These are phyloP conservation scores for Paragorgia papillata DNA, from an alignment of 92 coral and sea anemone species.

Conservation along the genomic window DNA sequence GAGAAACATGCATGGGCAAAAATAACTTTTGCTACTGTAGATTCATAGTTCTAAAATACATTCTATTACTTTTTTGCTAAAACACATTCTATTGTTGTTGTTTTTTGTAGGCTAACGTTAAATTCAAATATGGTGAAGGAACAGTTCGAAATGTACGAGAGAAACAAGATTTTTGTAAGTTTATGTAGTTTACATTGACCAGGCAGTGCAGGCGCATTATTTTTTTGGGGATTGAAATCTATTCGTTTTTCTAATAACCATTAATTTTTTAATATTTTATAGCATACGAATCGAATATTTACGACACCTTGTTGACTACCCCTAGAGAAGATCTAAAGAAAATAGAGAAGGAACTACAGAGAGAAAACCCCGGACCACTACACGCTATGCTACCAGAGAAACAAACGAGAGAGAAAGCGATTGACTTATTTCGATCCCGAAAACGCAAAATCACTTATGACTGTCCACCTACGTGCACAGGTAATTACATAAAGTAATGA, in stretches of 20 bases:
- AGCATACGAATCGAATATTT: conserved; percentile 63
- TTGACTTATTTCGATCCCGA: conserved; percentile 28
- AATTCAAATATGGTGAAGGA: conserved; percentile 15
- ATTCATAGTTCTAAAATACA: background rate
- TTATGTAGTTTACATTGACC: background rate
- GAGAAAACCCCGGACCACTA: conserved; percentile 26
- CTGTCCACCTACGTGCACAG: conserved; percentile 67
- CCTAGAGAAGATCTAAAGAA: conserved; percentile 56
- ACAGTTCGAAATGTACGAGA: background rate
- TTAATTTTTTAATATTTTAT: background rate
- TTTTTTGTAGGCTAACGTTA: background rate
- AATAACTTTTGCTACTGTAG: background rate
- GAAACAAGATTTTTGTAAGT: conserved; percentile 18
- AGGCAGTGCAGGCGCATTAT: background rate
- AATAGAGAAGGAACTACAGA: conserved; percentile 35
- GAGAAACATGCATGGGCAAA: background rate
- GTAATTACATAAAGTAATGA: conserved; percentile 11
- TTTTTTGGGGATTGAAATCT: background rate
- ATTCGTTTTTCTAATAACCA: background rate
- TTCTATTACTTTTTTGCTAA: background rate
- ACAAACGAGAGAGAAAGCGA: conserved; percentile 51
- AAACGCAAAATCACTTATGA: conserved; percentile 35
- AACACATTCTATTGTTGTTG: background rate
- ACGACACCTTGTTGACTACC: conserved; percentile 44
- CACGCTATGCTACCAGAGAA: conserved; percentile 50